Base-by-base conservation (phyloP, 2,797 vertebrate species). In the Champsocephalus gunnari region DNA sequence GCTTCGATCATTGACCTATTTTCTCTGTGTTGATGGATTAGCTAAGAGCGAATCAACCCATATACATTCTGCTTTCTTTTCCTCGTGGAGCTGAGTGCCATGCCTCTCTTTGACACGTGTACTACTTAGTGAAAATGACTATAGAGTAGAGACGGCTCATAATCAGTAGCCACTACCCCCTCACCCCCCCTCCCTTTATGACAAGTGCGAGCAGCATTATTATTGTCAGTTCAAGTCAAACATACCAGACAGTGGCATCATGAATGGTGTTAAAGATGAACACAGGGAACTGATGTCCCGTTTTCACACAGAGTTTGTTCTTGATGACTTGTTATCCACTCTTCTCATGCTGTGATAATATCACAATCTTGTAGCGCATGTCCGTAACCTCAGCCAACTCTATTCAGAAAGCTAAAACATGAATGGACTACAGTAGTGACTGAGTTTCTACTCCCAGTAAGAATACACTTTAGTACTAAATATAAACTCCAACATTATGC, bases 11-110 rank as follows among this genome's bases (percentile, higher is more conserved):
- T 45, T 89, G 87, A 89, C 87, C 88, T 71, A 87, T 84, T 91
- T 92, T 86, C 44, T 75, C 72, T 44, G 43, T 75, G 80, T 77
- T 81, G 80, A 88, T 87, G 90, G 86, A 92, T 91, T 86, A 83
- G 81, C 70, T 78, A 73, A 71, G 76, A 86, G 73, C 53, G 9
- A 83, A 82, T 82, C 79, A 82, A 59, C 64, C 60, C 71, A 83
- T 79, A 87, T 88, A 84, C 80, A 88, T 50, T 64, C 53, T 64
- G 72, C 83, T 63, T 86, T 77, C 65, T 80, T 70, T 76, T 71
- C 47, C 55, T 85, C 67, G 86, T 83, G 76, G 81, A 82, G 73
- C 68, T 71, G n/a, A 84, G 63, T 34, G 63, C 51, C 54, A 70
- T 73, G 83, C 32, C 51, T 79, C 66, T 64, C 54, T 61, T 12